These are phyloP conservation scores for Stegodyphus mimosarum DNA, from an alignment of 1,140 invertebrate species.

Conservation along the genomic window DNA sequence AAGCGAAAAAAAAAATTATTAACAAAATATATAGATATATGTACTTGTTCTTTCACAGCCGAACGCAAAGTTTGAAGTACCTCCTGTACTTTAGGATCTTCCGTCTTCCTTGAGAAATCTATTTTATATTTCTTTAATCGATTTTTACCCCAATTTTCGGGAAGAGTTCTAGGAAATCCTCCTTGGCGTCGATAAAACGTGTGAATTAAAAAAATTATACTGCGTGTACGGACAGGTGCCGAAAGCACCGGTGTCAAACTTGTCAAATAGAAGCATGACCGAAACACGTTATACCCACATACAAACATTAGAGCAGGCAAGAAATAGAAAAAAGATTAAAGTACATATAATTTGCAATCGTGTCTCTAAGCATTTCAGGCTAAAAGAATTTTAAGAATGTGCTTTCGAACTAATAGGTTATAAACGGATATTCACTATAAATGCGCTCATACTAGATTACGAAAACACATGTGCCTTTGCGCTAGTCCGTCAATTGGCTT, in stretches of 20 bases:
- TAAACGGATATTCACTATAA: background rate
- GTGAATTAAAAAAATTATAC: no score
- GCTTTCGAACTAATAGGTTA: background rate
- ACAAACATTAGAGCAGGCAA: constrained; percentile 11
- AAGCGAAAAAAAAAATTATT: no score
- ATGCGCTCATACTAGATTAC: background rate
- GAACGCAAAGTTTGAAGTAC: constrained; percentile 85
- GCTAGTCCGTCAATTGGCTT: no score
- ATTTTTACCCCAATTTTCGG: constrained; percentile 62
- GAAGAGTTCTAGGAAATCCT: background rate
- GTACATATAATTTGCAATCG: no score
- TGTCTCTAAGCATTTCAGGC: no score
- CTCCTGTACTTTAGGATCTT: constrained; percentile 83
- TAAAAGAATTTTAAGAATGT: background rate
- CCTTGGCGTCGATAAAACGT: background rate
- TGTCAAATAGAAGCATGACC: constrained; percentile 23
- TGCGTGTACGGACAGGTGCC: constrained; percentile 29
- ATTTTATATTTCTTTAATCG: constrained; percentile 56
- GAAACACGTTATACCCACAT: constrained; percentile 18
- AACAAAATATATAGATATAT: background rate
- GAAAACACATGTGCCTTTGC: background rate
- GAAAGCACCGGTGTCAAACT: constrained; percentile 15
- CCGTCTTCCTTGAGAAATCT: constrained; percentile 72
- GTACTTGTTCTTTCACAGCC: constrained; percentile 90
- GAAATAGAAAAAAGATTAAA: background rate